Base-by-base conservation (phyloP, 1,140 invertebrate genomes). In the Anoplophora glabripennis region DNA sequence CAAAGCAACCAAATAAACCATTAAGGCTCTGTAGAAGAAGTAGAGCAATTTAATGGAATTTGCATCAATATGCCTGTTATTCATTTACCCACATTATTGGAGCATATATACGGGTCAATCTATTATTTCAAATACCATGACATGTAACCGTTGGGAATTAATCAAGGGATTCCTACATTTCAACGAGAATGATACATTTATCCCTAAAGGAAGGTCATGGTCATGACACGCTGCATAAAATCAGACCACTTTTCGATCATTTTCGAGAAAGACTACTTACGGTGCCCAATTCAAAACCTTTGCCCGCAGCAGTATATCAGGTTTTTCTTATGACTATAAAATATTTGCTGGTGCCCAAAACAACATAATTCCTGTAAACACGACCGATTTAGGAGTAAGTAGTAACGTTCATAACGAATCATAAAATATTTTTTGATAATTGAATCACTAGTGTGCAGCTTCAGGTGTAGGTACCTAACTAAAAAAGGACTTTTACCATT, bases 201-300 rank as follows among this genome's bases (percentile, higher is more conserved):
- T 17, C 7, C 7, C 21, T 2, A 2, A 28, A 28, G 42, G 34
- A 18, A 34, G 51, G 41, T 17, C n/a, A 2, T 14, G 61, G 55
- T 0, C 35, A 53, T n/a, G n/a, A 61, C 42, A 65, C 46, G 17
- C 53, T 67, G 34, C 63, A 61, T 49, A 72, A 71, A 70, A 58
- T 74, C 14, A 37, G 64, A 40, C 70, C 67, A 1, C 36, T 73
- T 33, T 35, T 68, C 15, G 55, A 62, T 1, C 55, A 54, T 17
- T 49, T 73, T 37, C 40, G 66, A 49, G 38, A 69, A 33, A 45
- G 57, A 35, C 48, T 73, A n/a, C 60, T 72, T 12, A 8, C 48
- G 41, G 53, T 71, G 4, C 66, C 66, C 7, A 67, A 11, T 75
- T 75, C 9, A 80, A 78, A 66, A 65, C 74, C 41, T 78, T 68